Base-by-base conservation (phyloP, 2,113 vertebrate species). In the Mastomys coucha region DNA sequence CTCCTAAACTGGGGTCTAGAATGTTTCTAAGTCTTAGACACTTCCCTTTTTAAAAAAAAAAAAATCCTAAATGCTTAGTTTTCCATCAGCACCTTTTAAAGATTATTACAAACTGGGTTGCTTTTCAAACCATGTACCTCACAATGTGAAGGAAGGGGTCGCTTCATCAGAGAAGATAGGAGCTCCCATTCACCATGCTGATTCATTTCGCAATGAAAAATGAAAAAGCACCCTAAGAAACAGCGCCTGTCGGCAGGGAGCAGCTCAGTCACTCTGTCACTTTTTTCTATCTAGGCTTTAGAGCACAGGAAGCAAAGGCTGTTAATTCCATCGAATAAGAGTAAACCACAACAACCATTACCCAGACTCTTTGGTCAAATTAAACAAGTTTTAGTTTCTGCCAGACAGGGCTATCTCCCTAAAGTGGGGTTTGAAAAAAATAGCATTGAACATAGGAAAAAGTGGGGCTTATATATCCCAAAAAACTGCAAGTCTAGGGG, bases 111-210 rank as follows among this genome's bases (percentile, higher is more conserved):
- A 92, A 86, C 12, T 77, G 60, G 42, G 63, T 72, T 60, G 42
- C 24, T 69, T 80, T 70, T 65, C 90, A 67, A 94, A 87, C 14
- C 20, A 53, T 2, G 51, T 31, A 75, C 14, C 60, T 77, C n/a
- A 88, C 77, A 14, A 65, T 80, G 77, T 67, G 91, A 11, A 42
- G 31, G 13, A 58, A 67, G 49, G 12, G 5, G 94, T 86, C n/a
- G 78, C 33, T 88, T n/a, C 84, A 96, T 49, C 89, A 10, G 24
- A 84, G 89, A 85, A 94, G 70, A 76, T 84, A 88, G 26, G 45
- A 85, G 7, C 69, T 89, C 81, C 88, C 85, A 2, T 33, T 78
- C 3, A 53, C 58, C 14, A 42, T 33, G 1, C 17, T 24, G 39
- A n/a, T 58, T 7, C 67, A 63, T 16, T 93, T 95, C 42, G 56